Evolutionary conservation across 2,113 vertebrate genomes (phyloP), one percentile per base, ranked within the genome.

Genomic region (Phaethornis superciliosus): DNA sequence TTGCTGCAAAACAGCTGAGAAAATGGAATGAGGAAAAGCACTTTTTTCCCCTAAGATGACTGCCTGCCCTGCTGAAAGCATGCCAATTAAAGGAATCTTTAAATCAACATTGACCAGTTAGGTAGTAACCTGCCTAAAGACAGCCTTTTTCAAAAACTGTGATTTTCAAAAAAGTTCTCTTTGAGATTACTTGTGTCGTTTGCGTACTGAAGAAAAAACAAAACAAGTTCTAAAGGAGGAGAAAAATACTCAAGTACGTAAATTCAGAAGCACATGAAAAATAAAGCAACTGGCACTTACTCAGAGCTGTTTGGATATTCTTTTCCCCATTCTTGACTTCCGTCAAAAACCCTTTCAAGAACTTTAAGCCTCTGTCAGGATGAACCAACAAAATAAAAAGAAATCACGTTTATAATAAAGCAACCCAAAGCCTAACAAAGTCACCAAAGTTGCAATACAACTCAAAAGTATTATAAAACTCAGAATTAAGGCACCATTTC

Each of bases 301-400:
- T 99, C 77, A 99, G 97, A n/a, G 99, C 99, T 87, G 98, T 98
- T 28, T 99, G 99, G 95, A 99, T 98, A 89, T 99, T 98, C 87
- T 98, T 98, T 72, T 98, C 97, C 52, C 99, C 99, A 14, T 98
- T 97, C 71, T 98, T 98, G 96, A 99, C 97, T 96, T 99, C 98
- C 2, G 97, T 98, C 92, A 99, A 98, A 97, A 99, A 99, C 79
- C 99, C 99, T 93, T 99, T 99, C 95, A 99, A 98, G 98, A 99
- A 99, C 95, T 99, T 99, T 49, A 99, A 98, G 78, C 99, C 99
- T 96, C 99, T 98, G 95, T 42, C 54, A 79, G 51, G 70, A 85
- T 21, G 26, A 94, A 84, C 28, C 37, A 85, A 94, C 3, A 13
- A 79, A 89, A 91, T 16, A 90, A 37, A 82, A 81, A 69, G 52